Evolutionary conservation across 2,888 invertebrate genomes (phyloP), one percentile per base, ranked within the genome.

Genomic region (Adela reaumurella): DNA sequence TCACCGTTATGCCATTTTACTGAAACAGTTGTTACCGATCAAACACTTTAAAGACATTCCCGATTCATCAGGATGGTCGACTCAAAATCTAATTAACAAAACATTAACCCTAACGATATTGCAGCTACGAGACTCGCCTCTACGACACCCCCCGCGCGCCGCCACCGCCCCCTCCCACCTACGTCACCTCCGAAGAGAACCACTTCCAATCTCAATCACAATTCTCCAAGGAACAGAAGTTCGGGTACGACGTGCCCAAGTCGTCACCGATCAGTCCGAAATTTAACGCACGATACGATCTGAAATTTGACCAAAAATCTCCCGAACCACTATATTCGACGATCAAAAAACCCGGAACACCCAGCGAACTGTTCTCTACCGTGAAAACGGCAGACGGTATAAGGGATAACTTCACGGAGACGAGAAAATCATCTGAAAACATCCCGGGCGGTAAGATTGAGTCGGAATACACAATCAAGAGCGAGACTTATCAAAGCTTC

Each of bases 121-220:
- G 52, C 67, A 82, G 81, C 57, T 81, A 82, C 64, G 83, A 83
- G 61, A 81, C 81, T 1, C 69, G 80, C 35, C 65, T 76, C 46
- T 82, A 81, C 64, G 83, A 83, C 60, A 76, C 81, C 3, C 78
- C 79, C 54, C 70, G 77, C 17, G 35, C 35, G 3, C 35, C 35
- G 3, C 11, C 35, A 14, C 53, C 56, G 19, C 71, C 74, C 2
- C 57, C 64, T 50, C 62, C 66, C 61, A 73, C 73, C 47, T 67
- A 65, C 59, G 56, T 60, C 45, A 72, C 68, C 54, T 62, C 66
- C 14, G 70, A 73, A 50, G 66, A 73, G 47, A 49, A 59, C 16
- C 58, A 60, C 19, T 60, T 51, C 49, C 70, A 74, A 46, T 61
- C 64, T 41, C 66, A 66, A 19, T n/a, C n/a, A n/a, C 65, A 66